These are phyloP conservation scores for Drosophila testacea DNA, from an alignment of 2,888 invertebrate genomes.

Conservation along the genomic window DNA sequence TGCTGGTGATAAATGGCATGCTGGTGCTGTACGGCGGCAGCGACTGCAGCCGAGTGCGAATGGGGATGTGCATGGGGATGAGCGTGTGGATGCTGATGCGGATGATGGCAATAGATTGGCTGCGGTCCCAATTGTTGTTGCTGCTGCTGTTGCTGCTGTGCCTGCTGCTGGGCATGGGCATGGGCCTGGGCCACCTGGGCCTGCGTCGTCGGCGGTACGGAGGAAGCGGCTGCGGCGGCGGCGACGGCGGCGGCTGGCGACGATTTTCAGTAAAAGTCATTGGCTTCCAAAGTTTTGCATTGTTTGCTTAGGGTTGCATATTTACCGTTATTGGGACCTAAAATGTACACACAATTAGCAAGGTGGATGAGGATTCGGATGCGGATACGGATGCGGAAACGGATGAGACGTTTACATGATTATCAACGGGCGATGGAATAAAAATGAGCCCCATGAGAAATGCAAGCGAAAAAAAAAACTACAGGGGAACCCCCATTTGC, in stretches of 20 bases:
- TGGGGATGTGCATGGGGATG: slow-evolving; percentile 83
- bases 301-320: slow-evolving; percentile 98
- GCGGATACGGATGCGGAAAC: slow-evolving; percentile 41
- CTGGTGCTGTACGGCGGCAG: slow-evolving; percentile 86
- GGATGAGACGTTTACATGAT: not conserved
- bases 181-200: slow-evolving; percentile 60
- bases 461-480: no score
- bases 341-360: slow-evolving; percentile 75
- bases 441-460: not conserved
- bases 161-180: slow-evolving; percentile 52
- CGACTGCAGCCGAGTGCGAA: slow-evolving; percentile 86
- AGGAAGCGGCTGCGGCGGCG: slow-evolving; percentile 64
- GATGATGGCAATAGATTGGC: slow-evolving; percentile 85
- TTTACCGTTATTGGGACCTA: slow-evolving; percentile 92
- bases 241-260: slow-evolving; percentile 86
- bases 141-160: slow-evolving; percentile 66
- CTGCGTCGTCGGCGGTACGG: slow-evolving; percentile 83
- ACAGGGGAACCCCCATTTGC: no score
- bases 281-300: slow-evolving; percentile 97
- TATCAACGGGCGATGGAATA: not conserved
- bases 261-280: slow-evolving; percentile 96
- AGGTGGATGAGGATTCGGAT: slow-evolving; percentile 71
- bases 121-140: slow-evolving; percentile 82
- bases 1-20: slow-evolving; percentile 85
- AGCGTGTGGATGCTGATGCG: slow-evolving; percentile 83